Percentiles rank a stretch among this genome's conserved stretches.
Evolutionary conservation across 2,797 vertebrate genomes (phyloP).

Genomic region (Parauchenoglanis punctatus): DNA sequence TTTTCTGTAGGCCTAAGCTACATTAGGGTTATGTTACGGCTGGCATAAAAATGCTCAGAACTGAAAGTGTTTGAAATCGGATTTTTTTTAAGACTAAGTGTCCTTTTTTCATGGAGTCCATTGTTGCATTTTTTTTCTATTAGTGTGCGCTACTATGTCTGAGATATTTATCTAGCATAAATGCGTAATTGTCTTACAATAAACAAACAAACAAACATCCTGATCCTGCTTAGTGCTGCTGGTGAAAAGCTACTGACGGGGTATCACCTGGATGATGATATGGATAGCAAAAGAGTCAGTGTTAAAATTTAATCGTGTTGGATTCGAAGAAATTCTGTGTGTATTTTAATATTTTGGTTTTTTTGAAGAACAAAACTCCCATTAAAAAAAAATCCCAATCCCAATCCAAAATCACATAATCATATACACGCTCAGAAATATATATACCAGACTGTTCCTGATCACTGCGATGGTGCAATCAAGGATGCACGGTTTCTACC

Average conservation of each 20-base stretch:
- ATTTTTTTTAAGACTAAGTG: background rate
- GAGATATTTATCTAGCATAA: background rate
- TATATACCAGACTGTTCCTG: background rate
- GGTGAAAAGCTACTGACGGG: background rate
- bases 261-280: background rate
- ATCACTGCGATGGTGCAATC: background rate
- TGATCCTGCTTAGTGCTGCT: background rate
- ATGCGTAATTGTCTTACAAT: background rate
- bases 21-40: background rate
- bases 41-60: background rate
- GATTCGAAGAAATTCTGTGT: background rate
- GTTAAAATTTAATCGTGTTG: background rate
- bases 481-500: too few species aligned
- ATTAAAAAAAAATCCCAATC: background rate
- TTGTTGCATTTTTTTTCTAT: background rate
- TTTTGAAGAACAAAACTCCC: background rate
- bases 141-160: background rate
- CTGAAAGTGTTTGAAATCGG: background rate
- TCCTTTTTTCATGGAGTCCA: background rate
- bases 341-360: background rate
- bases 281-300: background rate
- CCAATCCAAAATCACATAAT: background rate
- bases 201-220: background rate
- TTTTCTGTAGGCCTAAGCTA: background rate
- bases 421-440: background rate